A percentile compares a stretch with the other conserved stretches of the same genome.
Evolutionary conservation across 2,888 invertebrate species (phyloP).

Genomic region (Phytoseiulus persimilis): DNA sequence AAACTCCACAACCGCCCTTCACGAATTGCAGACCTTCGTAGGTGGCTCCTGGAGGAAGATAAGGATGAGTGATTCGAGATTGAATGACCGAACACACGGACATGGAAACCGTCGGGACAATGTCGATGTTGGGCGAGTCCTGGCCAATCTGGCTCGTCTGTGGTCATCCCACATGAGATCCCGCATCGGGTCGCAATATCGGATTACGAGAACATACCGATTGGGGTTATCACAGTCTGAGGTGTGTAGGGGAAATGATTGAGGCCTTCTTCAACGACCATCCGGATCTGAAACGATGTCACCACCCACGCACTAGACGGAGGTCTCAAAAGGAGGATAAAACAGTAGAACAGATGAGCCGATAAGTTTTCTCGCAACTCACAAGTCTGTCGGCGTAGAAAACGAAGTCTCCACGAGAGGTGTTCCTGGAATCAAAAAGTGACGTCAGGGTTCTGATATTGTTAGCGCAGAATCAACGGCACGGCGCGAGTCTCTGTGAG

Average conservation of each 20-base stretch:
- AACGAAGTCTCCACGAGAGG: conserved; percentile 87
- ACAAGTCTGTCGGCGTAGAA: conserved; percentile 92
- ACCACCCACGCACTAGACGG: no score
- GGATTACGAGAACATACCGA: conserved; percentile 52
- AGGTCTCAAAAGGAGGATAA: no score
- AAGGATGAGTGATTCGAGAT: conserved; percentile 37
- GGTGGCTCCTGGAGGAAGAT: conserved; percentile 57
- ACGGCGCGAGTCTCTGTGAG: background rate
- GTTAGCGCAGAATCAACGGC: background rate
- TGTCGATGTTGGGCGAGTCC: no score
- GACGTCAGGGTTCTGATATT: background rate
- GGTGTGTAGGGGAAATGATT: conserved; percentile 91
- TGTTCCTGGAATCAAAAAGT: conserved; percentile 62
- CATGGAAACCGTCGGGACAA: no score
- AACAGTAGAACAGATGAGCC: no score
- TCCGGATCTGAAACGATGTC: conserved; percentile 60
- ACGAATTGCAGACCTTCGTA: conserved; percentile 90
- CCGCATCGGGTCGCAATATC: no score
- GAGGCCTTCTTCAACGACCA: conserved; percentile 94
- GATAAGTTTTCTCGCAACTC: no score
- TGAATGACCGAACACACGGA: background rate
- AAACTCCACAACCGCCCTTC: conserved; percentile 96
- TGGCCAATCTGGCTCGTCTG: no score
- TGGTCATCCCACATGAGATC: no score
- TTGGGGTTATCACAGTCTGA: conserved; percentile 83